Evolutionary conservation across 2,797 vertebrate genomes (phyloP).

Genomic region (Babyrousa celebensis): DNA sequence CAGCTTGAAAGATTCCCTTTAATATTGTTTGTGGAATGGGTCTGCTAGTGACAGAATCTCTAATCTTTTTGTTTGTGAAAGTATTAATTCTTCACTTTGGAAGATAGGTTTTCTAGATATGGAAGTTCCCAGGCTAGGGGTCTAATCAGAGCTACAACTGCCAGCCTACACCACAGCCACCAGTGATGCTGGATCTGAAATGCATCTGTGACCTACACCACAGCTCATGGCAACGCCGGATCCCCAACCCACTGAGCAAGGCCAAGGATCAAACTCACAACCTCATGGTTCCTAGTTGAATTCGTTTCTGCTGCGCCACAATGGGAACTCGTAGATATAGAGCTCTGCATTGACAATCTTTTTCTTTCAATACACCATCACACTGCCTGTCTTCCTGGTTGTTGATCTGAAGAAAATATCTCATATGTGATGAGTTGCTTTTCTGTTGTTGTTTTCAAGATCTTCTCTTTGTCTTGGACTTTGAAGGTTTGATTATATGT

Average conservation of each 20-base stretch:
- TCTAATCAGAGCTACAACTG: too few species aligned
- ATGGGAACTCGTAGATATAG: background rate
- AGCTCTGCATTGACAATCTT: background rate
- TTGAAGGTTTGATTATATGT: background rate
- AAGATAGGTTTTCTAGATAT: background rate
- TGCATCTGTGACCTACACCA: too few species aligned
- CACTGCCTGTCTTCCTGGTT: background rate
- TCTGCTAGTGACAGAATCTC: background rate
- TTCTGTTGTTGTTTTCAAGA: background rate
- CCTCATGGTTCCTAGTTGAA: too few species aligned
- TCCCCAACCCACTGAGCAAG: too few species aligned
- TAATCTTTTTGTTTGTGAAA: background rate
- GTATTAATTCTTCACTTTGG: background rate
- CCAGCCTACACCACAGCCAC: too few species aligned
- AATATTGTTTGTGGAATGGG: background rate
- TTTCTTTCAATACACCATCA: background rate
- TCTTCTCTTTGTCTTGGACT: background rate
- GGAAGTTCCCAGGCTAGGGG: too few species aligned
- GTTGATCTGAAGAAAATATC: background rate
- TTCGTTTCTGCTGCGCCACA: too few species aligned
- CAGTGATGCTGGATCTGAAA: too few species aligned
- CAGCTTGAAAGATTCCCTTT: background rate
- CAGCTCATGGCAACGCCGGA: too few species aligned
- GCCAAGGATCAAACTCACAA: too few species aligned
- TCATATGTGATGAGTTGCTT: background rate